A percentile compares a stretch with the other conserved stretches of the same genome.
Evolutionary conservation across 1,140 invertebrate genomes (phyloP).

Genomic region (Antheraea pernyi): DNA sequence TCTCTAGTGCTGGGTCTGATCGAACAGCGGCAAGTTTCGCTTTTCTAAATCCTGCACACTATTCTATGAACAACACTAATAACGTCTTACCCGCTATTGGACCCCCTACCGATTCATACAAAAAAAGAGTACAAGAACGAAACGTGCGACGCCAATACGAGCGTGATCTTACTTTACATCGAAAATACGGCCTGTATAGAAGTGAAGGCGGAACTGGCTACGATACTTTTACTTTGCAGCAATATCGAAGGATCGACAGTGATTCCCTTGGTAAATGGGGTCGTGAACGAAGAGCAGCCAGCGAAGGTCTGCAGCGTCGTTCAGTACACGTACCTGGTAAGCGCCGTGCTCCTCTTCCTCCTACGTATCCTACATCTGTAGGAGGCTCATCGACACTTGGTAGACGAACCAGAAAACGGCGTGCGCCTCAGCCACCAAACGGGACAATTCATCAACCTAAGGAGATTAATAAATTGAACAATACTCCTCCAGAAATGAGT

Average conservation of each 20-base stretch:
- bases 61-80: constrained; percentile 60
- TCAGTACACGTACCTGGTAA: constrained; percentile 86
- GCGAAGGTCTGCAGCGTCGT: constrained; percentile 78
- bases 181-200: constrained; percentile 82
- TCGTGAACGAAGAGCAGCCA: constrained; percentile 75
- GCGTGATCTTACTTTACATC: constrained; percentile 80
- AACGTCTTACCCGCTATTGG: constrained; percentile 65
- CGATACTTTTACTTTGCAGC: constrained; percentile 79
- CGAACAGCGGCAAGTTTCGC: constrained; percentile 86
- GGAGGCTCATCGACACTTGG: constrained; percentile 33
- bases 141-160: constrained; percentile 79
- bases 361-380: constrained; percentile 38
- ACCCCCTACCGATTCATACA: constrained; percentile 81
- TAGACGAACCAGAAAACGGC: constrained; percentile 54
- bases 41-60: constrained; percentile 80
- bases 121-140: constrained; percentile 81
- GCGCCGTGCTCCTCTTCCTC: constrained; percentile 85
- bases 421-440: constrained; percentile 56
- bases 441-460: constrained; percentile 33
- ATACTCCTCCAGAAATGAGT: constrained; percentile 32
- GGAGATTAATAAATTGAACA: constrained; percentile 18
- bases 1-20: constrained; percentile 80
- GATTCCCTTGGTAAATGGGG: constrained; percentile 51
- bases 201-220: constrained; percentile 68
- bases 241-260: constrained; percentile 50